phyloP scores from a whole-genome alignment of 2,888 invertebrate genomes.

The Autographa pulchrina region DNA sequence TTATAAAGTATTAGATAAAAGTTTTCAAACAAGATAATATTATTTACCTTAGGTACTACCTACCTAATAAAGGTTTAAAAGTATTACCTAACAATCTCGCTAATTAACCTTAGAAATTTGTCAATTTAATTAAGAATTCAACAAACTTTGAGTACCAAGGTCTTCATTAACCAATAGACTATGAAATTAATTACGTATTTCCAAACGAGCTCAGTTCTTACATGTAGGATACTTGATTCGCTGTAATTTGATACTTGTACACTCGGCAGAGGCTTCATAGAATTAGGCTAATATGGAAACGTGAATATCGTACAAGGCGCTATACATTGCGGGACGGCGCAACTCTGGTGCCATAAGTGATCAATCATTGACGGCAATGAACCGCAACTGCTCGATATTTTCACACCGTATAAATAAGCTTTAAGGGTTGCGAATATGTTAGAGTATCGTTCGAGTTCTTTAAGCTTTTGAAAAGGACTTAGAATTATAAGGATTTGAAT shows the following conservation, averaged over 20 bases:
- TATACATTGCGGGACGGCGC: too few relatives aligned
- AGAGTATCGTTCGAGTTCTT: neutral
- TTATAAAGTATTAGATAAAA: too few relatives aligned
- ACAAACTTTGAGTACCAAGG: slow-evolving; percentile 15
- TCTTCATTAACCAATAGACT: slow-evolving; percentile 21
- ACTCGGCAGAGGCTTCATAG: slow-evolving; percentile 2
- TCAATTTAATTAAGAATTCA: neutral
- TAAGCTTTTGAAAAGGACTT: neutral
- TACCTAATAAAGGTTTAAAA: neutral
- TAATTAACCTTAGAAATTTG: too few relatives aligned
- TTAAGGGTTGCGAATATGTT: neutral
- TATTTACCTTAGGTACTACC: neutral
- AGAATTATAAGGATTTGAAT: too few relatives aligned
- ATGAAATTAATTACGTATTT: slow-evolving; percentile 31
- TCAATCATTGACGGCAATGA: too few relatives aligned
- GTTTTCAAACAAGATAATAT: too few relatives aligned
- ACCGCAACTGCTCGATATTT: too few relatives aligned
- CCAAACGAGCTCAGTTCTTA: slow-evolving; percentile 13
- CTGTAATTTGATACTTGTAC: slow-evolving; percentile 14
- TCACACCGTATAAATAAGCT: too few relatives aligned
- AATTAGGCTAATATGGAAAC: neutral
- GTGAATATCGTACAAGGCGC: too few relatives aligned
- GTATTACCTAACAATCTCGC: too few relatives aligned
- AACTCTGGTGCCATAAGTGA: too few relatives aligned
- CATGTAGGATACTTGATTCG: slow-evolving; percentile 14